phyloP scores from a whole-genome alignment of 2,113 vertebrate genomes.

The Ceratotherium simum region DNA sequence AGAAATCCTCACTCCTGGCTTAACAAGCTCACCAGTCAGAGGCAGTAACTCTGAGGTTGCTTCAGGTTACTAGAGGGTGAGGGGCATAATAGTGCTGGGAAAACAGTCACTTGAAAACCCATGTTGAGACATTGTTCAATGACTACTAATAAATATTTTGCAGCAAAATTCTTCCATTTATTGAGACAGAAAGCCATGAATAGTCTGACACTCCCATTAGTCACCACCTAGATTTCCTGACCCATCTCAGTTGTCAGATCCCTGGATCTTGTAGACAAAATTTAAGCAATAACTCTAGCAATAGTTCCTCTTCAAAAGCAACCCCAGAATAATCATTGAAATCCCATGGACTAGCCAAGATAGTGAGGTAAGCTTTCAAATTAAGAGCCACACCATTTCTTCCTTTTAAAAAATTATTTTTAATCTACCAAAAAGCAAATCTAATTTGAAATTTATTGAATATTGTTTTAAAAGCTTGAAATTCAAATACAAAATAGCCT shows the following conservation, averaged over 20 bases:
- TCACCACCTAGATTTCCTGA: constrained; percentile 21
- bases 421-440: constrained; percentile 9
- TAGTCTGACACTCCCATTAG: background rate
- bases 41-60: background rate
- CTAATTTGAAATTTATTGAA: background rate
- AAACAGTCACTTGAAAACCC: background rate
- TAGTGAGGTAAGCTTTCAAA: background rate
- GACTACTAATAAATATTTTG: background rate
- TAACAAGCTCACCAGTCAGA: background rate
- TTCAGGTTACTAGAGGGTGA: background rate
- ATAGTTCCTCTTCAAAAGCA: background rate
- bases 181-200: background rate
- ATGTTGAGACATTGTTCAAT: background rate
- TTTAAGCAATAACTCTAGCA: background rate
- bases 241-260: background rate
- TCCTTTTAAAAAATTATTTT: background rate
- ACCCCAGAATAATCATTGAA: constrained; percentile 6
- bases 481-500: constrained; percentile 3
- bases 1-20: background rate
- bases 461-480: constrained; percentile 25
- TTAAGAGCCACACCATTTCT: background rate
- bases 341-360: background rate
- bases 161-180: background rate
- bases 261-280: background rate
- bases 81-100: background rate